Percentiles rank a stretch among this genome's conserved stretches.
phyloP scores from a whole-genome alignment of 2,888 invertebrate species.

The Acronicta alni region DNA sequence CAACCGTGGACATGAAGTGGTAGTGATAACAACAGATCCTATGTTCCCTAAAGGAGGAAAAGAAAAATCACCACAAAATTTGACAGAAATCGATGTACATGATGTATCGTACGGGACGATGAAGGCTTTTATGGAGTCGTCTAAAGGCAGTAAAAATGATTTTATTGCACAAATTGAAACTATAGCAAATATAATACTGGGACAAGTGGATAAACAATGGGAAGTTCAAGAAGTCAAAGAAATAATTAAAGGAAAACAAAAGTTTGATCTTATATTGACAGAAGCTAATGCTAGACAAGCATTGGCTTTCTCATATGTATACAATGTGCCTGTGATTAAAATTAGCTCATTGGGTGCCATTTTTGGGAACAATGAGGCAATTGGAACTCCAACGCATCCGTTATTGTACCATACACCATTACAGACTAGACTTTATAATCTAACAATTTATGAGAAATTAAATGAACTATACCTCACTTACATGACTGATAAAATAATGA shows the following conservation, averaged over 20 bases:
- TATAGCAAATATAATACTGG: conserved; percentile 10
- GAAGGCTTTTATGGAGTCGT: conserved; percentile 20
- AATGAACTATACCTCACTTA: conserved; percentile 53
- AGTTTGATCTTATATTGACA: conserved; percentile 67
- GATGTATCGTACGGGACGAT: conserved; percentile 59
- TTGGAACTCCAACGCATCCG: conserved; percentile 63
- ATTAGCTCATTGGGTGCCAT: conserved; percentile 64
- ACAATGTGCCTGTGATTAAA: conserved; percentile 67
- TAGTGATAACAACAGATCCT: conserved; percentile 75
- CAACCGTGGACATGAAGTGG: conserved; percentile 76
- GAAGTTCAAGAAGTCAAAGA: conserved; percentile 52
- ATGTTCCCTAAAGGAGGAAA: conserved; percentile 56
- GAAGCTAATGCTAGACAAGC: conserved; percentile 57
- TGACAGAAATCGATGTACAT: conserved; percentile 75
- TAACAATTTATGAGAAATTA: conserved; percentile 63
- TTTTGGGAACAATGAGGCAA: conserved; percentile 37
- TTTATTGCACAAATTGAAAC: conserved; percentile 28
- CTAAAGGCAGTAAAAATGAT: not conserved
- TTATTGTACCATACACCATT: conserved; percentile 59
- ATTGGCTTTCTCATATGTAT: conserved; percentile 57
- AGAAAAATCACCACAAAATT: conserved; percentile 59
- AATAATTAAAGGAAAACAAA: conserved; percentile 52
- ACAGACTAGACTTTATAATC: conserved; percentile 57
- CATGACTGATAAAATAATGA: conserved; percentile 9
- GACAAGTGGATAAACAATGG: conserved; percentile 49